Base-by-base conservation (phyloP, 1,140 invertebrate species). In the Aphidius ervi region DNA sequence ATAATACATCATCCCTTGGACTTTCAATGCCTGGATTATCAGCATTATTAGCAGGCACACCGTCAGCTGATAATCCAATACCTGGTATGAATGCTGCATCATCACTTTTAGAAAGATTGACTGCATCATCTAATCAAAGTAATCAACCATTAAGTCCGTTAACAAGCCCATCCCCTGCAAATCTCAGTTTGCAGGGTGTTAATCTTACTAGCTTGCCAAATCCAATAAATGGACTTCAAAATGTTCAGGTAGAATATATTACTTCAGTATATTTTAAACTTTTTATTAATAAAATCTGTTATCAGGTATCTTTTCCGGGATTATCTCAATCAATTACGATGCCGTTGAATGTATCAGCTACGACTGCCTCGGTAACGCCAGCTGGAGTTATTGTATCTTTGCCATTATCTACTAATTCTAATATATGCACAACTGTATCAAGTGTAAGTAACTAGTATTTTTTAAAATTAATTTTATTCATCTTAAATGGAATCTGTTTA, bases 281-380 rank as follows among this genome's bases (percentile, higher is more conserved):
- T 41, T 54, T 54, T n/a, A 54, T 16, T 16, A 0, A 8, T 10
- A 4, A 8, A 52, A 37, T 52, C 31, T 1, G 2, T 31, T 31
- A 31, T 31, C 82, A 89, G 79, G 87, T 92, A 43, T 90, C 91
- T 70, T 87, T 92, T 67, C 88, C 88, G 16, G 88, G 89, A 46
- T 83, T 91, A 46, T 82, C 88, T 9, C 88, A 90, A 65, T 88
- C 89, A 9, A 90, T 92, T 68, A 90, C 89, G 41, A 79, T 91
- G 67, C 88, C 89, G 39, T 74, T 92, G 54, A 89, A 88, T 68
- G 86, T 87, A 61, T 85, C 83, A 46, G 77, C 78, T 43, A 76
- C 80, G n/a, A 78, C 77, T 40, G 76, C 70, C 65, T 78, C 78
- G 20, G 78, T 82, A 49, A 82, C 82, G 42, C 82, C 82, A 37